Base-by-base conservation (phyloP, 2,888 invertebrate species). In the Pegoplata infirma region DNA sequence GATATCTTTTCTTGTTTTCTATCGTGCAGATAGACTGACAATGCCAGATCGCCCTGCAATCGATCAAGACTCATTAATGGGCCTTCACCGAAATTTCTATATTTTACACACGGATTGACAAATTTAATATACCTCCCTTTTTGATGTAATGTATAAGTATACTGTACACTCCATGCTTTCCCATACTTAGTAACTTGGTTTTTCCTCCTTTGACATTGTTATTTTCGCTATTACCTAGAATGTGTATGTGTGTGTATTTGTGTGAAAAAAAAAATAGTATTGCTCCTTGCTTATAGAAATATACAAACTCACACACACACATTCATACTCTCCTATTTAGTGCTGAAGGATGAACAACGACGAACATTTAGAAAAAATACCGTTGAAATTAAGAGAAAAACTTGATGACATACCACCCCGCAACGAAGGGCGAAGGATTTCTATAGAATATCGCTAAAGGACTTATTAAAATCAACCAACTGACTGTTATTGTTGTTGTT, bases 361-460 rank as follows among this genome's bases (percentile, higher is more conserved):
- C n/a, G n/a, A 23, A 12, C 5, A 32, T 10, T n/a, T n/a, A 25
- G 36, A 5, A 40, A 3, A 1, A 56, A 56, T 3, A 8, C 19
- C 14, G 14, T 32, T 10, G 14, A 63, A 49, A 32, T 49, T 49
- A 21, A 63, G 32, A 32, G 32, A 19, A 47, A 59, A 49, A 63
- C 49, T 47, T 63, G 49, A 49, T 49, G 49, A 63, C 19, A 49
- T 14, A 49, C 25, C 17, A 61, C 25, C 25, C 25, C 19, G 5
- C 12, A 25, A 17, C 17, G 19, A 61, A 61, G 61, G 32, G 32
- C 47, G 16, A 61, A 28, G 32, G 8, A 47, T 47, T 32, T 32
- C n/a, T 14, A 40, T 53, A 59, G 51, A 71, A 53, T 61, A 61
- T 61, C 55, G 71, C 55, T 72, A 63, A 72, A 72, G 71, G 71